These are phyloP conservation scores for Apocrypta bakeri DNA, from an alignment of 1,140 invertebrate species.

Conservation along the genomic window DNA sequence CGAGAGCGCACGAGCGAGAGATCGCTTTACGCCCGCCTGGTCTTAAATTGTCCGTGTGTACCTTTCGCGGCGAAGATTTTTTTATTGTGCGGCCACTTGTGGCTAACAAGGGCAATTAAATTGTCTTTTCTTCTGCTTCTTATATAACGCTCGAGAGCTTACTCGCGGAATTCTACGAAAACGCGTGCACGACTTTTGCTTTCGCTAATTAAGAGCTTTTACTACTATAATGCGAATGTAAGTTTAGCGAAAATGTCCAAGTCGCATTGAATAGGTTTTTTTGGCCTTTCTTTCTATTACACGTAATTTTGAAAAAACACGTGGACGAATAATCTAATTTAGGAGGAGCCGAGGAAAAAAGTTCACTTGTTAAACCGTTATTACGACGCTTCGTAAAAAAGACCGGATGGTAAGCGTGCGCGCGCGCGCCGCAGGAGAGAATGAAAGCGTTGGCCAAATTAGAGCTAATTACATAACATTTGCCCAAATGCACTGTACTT, in stretches of 20 bases:
- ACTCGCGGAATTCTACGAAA: too few relatives aligned
- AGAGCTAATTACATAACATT: slow-evolving; percentile 12
- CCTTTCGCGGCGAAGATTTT: neutral
- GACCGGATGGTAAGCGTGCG: too few relatives aligned
- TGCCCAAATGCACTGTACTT: neutral
- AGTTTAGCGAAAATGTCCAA: too few relatives aligned
- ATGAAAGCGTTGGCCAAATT: neutral
- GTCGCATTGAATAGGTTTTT: too few relatives aligned
- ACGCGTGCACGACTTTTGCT: neutral
- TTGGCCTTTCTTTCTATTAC: too few relatives aligned
- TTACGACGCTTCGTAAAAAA: neutral
- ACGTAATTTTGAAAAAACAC: too few relatives aligned
- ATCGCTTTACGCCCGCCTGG: neutral
- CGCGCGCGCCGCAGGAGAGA: neutral
- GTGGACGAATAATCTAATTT: neutral
- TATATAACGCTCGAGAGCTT: too few relatives aligned
- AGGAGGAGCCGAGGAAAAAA: neutral
- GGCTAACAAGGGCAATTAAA: slow-evolving; percentile 5
- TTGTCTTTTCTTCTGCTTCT: neutral
- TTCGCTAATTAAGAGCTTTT: neutral
- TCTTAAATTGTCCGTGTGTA: neutral
- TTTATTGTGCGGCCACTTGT: neutral
- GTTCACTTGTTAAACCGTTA: slow-evolving; percentile 1
- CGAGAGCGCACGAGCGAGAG: too few relatives aligned
- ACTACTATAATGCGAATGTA: too few relatives aligned